Percentiles rank a stretch among this genome's conserved stretches.
phyloP scores from a whole-genome alignment of 2,888 invertebrate species.

The Dryobotodes eremita region DNA sequence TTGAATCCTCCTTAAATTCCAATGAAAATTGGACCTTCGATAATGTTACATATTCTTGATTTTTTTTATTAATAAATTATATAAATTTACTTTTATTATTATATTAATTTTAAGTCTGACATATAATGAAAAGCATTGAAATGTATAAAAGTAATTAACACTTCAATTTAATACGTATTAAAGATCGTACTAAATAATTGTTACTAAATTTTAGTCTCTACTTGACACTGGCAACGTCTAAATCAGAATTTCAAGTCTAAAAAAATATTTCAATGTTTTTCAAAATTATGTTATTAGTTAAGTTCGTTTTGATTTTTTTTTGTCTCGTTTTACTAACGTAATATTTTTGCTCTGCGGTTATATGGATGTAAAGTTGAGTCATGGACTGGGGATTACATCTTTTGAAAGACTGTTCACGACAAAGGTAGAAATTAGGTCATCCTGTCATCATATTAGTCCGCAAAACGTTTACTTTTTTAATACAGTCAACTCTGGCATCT shows the following conservation, averaged over 20 bases:
- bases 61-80: constrained; percentile 63
- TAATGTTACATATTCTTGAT: constrained; percentile 59
- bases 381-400: constrained; percentile 11
- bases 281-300: constrained; percentile 31
- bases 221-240: neutral
- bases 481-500: too few species aligned
- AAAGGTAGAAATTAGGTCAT: neutral
- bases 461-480: too few species aligned
- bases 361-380: constrained; percentile 22
- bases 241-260: neutral
- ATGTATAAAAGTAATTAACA: neutral
- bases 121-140: constrained; percentile 34
- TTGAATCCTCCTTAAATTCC: constrained; percentile 6
- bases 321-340: constrained; percentile 26
- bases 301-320: constrained; percentile 26
- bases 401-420: neutral
- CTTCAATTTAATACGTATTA: neutral
- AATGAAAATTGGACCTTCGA: constrained; percentile 28
- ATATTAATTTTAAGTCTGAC: constrained; percentile 31
- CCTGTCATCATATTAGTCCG: too few species aligned
- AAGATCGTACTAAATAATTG: neutral
- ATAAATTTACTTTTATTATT: constrained; percentile 56
- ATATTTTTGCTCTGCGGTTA: constrained; percentile 53
- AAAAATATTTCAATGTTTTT: constrained; percentile 20
- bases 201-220: neutral